Base-by-base conservation (phyloP, 2,797 vertebrate genomes). In the Meda fulgida region DNA sequence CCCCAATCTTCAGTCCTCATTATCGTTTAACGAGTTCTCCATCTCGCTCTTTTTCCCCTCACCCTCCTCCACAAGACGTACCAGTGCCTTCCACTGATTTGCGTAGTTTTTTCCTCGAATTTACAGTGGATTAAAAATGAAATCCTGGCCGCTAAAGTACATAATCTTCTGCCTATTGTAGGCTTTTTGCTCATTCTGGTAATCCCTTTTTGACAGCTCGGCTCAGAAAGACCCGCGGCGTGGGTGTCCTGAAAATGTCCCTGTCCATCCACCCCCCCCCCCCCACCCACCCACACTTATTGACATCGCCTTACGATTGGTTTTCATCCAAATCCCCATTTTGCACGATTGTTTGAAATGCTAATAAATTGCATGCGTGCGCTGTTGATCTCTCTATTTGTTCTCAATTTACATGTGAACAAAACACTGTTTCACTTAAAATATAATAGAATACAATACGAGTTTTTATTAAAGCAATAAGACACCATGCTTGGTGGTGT, bases 41-140 rank as follows among this genome's bases (percentile, higher is more conserved):
- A 48, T 66, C n/a, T 31, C 58, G n/a, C 51, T 36, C 77, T 72
- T 19, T 63, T 40, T 14, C 13, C 34, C 26, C 38, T 63, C n/a
- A 5, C n/a, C n/a, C 26, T 65, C 26, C 13, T 67, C 26, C 34
- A 72, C 66, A 38, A 73, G 71, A 69, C 14, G n/a, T 78, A 66
- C 72, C 34, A 58, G 72, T 69, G 40, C 66, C 75, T 48, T 72
- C 53, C 11, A 40, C n/a, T 77, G 79, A 78, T 78, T 81, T 85
- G n/a, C 13, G 8, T 21, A n/a, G 88, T 91, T 89, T 73, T 60
- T 40, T 26, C 87, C 89, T 90, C 85, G 60, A 85, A 90, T 87
- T 93, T 94, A 92, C 90, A 92, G 89, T 93, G 92, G 94, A 94
- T 94, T 93, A 93, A 93, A 93, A 91, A 81, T 87, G 75, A 93